phyloP scores from a whole-genome alignment of 2,888 invertebrate species.

The Stenoptilia bipunctidactyla region DNA sequence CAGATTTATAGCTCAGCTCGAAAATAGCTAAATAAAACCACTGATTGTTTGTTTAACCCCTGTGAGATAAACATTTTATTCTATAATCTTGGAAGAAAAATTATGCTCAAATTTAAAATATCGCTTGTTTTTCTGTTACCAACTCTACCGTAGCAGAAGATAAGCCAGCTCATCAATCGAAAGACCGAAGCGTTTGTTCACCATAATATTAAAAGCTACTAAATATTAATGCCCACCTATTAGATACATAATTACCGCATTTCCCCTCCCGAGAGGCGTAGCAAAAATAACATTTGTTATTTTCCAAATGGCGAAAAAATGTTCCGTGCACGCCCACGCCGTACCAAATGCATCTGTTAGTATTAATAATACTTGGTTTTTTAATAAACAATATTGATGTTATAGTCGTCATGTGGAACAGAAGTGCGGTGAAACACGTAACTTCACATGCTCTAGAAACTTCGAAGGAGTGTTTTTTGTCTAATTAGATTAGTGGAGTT shows the following conservation, averaged over 20 bases:
- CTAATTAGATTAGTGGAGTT: too few relatives aligned
- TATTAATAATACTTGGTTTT: background rate
- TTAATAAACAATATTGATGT: too few relatives aligned
- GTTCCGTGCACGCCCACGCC: background rate
- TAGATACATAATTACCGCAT: background rate
- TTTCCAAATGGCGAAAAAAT: constrained; percentile 37
- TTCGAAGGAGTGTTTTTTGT: background rate
- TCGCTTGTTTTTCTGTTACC: too few relatives aligned
- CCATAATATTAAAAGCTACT: background rate
- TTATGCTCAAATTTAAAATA: too few relatives aligned
- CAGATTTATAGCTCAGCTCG: too few relatives aligned
- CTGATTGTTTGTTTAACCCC: too few relatives aligned
- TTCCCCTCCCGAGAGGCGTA: background rate
- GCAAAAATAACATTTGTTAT: constrained; percentile 29
- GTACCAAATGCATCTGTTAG: background rate
- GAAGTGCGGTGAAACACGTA: background rate
- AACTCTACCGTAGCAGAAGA: too few relatives aligned
- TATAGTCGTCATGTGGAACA: background rate
- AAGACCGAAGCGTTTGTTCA: background rate
- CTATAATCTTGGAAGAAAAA: too few relatives aligned
- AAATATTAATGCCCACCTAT: background rate
- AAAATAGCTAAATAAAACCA: too few relatives aligned
- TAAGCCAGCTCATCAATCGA: too few relatives aligned
- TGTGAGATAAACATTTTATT: too few relatives aligned
- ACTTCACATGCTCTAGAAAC: constrained; percentile 1